Evolutionary conservation across 1,140 invertebrate genomes (phyloP).

Genomic region (Diuraphis noxia): DNA sequence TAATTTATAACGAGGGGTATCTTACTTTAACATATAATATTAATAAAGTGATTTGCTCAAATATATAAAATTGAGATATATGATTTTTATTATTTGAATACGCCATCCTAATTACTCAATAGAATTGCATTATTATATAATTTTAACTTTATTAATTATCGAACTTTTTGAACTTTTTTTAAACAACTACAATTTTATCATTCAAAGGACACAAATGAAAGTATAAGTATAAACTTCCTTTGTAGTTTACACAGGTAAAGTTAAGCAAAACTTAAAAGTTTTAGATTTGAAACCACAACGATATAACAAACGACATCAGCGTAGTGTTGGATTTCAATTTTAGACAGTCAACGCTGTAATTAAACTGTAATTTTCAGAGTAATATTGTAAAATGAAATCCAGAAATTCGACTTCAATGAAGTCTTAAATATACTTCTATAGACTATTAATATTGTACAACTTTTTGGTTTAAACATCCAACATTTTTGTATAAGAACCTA

Average conservation of each 20-base stretch:
- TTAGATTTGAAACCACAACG: not conserved
- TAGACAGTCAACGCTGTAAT: slow-evolving; percentile 4
- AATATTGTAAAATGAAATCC: not conserved
- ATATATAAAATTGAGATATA: not conserved
- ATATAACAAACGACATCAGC: not conserved
- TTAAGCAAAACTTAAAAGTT: slow-evolving; percentile 26
- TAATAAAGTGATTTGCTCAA: not conserved
- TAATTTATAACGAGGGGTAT: too few relatives aligned
- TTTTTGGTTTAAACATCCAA: not conserved
- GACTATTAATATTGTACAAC: not conserved
- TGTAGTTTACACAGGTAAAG: slow-evolving; percentile 26
- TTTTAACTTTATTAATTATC: slow-evolving; percentile 35
- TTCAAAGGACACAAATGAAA: not conserved
- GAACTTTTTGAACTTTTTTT: not conserved
- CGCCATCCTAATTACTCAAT: not conserved
- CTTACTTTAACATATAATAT: not conserved
- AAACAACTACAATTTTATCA: not conserved
- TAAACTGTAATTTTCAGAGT: slow-evolving; percentile 35
- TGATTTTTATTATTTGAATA: not conserved
- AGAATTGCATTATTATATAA: not conserved
- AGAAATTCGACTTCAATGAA: not conserved
- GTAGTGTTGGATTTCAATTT: slow-evolving; percentile 14
- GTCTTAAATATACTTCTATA: not conserved
- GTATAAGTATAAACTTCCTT: not conserved
- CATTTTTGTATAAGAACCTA: not conserved